A percentile compares a stretch with the other conserved stretches of the same genome.
These are phyloP conservation scores for Mesorhabditis spiculigera DNA, from an alignment of 2,888 invertebrate genomes.

Conservation along the genomic window DNA sequence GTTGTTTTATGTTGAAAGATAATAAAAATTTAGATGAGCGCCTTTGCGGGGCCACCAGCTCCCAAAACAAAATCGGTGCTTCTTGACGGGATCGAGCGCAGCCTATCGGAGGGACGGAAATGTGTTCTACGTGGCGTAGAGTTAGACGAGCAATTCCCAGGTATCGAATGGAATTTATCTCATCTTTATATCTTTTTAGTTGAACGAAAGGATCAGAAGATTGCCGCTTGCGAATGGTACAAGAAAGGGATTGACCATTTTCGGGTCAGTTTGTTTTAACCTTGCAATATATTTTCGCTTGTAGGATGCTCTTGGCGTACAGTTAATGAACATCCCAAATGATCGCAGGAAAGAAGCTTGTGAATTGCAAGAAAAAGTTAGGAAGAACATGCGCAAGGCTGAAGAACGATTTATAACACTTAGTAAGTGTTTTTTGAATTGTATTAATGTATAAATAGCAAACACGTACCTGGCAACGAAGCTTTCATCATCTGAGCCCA, in stretches of 20 bases:
- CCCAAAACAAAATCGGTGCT: too few relatives aligned
- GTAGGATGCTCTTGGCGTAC: constrained; percentile 16
- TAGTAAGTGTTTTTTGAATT: constrained; percentile 15
- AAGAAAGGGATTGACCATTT: constrained; percentile 17
- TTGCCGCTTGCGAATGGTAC: constrained; percentile 21
- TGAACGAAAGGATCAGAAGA: neutral
- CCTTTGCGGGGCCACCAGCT: too few relatives aligned
- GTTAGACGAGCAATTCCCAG: neutral
- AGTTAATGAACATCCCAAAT: constrained; percentile 30
- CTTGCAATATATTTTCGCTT: neutral
- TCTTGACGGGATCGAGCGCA: neutral
- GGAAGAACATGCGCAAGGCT: constrained; percentile 19
- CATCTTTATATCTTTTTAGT: neutral
- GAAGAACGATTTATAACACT: constrained; percentile 21
- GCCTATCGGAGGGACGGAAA: neutral
- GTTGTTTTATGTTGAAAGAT: neutral
- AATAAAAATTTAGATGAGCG: too few relatives aligned
- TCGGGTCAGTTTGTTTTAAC: constrained; percentile 10
- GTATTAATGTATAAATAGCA: neutral
- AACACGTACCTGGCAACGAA: neutral
- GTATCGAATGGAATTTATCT: neutral
- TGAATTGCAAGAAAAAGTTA: constrained; percentile 17
- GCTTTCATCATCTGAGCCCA: neutral
- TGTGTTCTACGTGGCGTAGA: neutral
- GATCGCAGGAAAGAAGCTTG: constrained; percentile 18